A percentile compares a stretch with the other conserved stretches of the same genome.
Evolutionary conservation across 2,797 vertebrate species (phyloP).

Genomic region (Sandelia bainsii): DNA sequence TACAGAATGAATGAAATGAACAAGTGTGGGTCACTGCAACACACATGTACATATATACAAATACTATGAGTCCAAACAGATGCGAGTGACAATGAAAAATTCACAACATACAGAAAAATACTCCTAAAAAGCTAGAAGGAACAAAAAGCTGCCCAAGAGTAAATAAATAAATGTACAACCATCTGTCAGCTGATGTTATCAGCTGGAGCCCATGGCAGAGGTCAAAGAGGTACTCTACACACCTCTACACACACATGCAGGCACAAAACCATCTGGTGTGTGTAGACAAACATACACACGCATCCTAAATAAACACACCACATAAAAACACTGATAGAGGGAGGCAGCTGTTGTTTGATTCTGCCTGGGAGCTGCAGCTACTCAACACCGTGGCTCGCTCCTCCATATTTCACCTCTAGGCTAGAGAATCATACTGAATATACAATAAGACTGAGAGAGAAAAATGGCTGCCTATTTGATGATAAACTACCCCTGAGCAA

Average conservation of each 20-base stretch:
- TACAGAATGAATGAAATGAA: neutral
- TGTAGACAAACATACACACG: slow-evolving; percentile 3
- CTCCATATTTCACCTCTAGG: slow-evolving; percentile 63
- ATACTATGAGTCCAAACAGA: slow-evolving; percentile 1
- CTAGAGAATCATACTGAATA: slow-evolving; percentile 55
- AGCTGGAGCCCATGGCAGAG: slow-evolving; percentile 54
- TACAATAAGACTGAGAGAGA: slow-evolving; percentile 50
- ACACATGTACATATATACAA: slow-evolving; percentile 5
- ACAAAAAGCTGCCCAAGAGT: slow-evolving; percentile 43
- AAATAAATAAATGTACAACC: slow-evolving; percentile 58
- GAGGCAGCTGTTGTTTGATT: slow-evolving; percentile 65
- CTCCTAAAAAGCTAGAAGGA: slow-evolving; percentile 26
- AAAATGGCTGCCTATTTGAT: slow-evolving; percentile 50
- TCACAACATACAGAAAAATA: slow-evolving; percentile 17
- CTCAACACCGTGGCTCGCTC: slow-evolving; percentile 27
- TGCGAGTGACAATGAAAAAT: slow-evolving; percentile 1
- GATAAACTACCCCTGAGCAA: slow-evolving; percentile 58
- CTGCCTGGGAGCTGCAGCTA: slow-evolving; percentile 52
- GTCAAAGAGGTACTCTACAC: slow-evolving; percentile 67
- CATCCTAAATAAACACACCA: slow-evolving; percentile 8
- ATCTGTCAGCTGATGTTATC: slow-evolving; percentile 72
- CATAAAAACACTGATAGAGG: slow-evolving; percentile 46
- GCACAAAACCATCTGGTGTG: slow-evolving; percentile 57
- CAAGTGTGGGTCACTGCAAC: neutral
- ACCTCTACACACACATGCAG: slow-evolving; percentile 46